A percentile compares a stretch with the other conserved stretches of the same genome.
Evolutionary conservation across 2,797 vertebrate species (phyloP).

Genomic region (Mormyrus hasselquistii): DNA sequence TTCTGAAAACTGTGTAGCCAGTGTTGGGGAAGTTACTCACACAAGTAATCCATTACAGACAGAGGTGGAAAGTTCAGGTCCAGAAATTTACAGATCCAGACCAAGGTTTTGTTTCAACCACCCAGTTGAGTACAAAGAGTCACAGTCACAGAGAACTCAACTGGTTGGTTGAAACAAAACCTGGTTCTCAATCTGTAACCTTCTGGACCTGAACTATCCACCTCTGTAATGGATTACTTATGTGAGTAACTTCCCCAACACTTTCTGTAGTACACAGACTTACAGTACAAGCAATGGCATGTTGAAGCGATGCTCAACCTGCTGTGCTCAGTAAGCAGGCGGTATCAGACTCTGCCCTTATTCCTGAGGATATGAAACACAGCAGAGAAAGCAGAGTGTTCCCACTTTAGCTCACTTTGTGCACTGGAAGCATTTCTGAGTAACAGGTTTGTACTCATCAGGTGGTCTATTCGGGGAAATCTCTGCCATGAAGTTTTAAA

Average conservation of each 20-base stretch:
- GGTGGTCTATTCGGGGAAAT: not conserved
- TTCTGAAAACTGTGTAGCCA: not conserved
- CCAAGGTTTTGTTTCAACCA: not conserved
- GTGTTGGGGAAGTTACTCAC: not conserved
- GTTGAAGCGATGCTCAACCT: not conserved
- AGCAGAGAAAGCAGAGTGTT: not conserved
- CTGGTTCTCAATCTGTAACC: not conserved
- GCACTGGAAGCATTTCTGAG: not conserved
- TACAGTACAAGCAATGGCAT: not conserved
- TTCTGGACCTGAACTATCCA: not conserved
- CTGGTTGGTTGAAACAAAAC: not conserved
- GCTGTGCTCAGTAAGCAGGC: not conserved
- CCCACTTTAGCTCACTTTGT: constrained; percentile 1
- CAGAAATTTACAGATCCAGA: not conserved
- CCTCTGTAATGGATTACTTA: not conserved
- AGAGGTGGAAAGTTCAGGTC: not conserved
- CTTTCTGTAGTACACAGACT: not conserved
- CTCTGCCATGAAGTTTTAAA: not conserved
- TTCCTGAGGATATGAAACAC: not conserved
- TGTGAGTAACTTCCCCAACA: not conserved
- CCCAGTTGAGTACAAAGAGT: not conserved
- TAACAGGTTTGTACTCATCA: not conserved
- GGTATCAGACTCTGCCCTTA: not conserved
- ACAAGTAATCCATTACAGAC: not conserved
- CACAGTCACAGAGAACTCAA: not conserved